Evolutionary conservation across 1,140 invertebrate species (phyloP), one percentile per base, ranked within the genome.

Genomic region (Physella acuta): DNA sequence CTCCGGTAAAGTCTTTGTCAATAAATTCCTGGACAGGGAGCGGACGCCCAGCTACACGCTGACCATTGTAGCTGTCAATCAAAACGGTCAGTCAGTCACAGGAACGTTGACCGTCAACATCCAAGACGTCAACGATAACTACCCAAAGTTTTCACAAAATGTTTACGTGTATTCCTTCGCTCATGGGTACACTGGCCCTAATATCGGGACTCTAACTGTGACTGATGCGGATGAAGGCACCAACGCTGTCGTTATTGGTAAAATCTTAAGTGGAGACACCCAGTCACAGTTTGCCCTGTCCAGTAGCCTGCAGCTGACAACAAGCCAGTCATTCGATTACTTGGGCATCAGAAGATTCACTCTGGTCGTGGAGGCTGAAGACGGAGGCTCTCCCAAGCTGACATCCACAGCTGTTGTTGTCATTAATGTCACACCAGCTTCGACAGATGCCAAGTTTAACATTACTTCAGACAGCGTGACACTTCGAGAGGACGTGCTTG

Each of bases 71-170:
- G 66, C 56, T 1, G 28, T 28, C 11, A 28, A 68, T 37, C 30
- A 56, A 26, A 59, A 49, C 8, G 37, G 37, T 20, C 1, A 20
- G 14, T 8, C 24, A 3, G 30, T 24, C 0, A 36, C 20, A 14
- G 66, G 2, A 33, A 49, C 20, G 1, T 2, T 68, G 55, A 49
- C 11, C 20, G 26, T 68, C 52, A n/a, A 26, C 8, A n/a, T 68
- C 17, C 14, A n/a, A 5, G 66, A 68, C 36, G 33, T 60, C 2
- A 68, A 68, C 30, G 66, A 68, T 30, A 60, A 60, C 28, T 17
- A 60, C 24, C 66, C 66, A 5, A 28, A 49, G 3, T 60, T 68
- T n/a, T 30, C 56, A 0, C 36, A 31, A 31, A 26, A 0, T 14
- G 56, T 68, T 1, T 49, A 24, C 49, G 24, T 36, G 20, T 44